Base-by-base conservation (phyloP, 2,113 vertebrate species). In the Guaruba guarouba region DNA sequence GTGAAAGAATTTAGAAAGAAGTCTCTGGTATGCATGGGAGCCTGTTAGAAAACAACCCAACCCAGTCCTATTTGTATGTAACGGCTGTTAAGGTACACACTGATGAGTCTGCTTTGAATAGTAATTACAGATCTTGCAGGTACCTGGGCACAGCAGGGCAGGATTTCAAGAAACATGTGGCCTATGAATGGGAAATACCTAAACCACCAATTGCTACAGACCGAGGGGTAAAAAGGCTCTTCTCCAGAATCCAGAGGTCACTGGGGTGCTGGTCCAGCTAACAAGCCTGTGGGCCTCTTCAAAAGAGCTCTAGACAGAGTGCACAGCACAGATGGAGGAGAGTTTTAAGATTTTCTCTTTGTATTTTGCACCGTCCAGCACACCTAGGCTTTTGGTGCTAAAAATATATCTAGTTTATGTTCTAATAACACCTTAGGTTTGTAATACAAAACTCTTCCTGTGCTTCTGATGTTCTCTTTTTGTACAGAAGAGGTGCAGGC, bases 1-100 rank as follows among this genome's bases (percentile, higher is more conserved):
- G 28, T 29, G 39, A 46, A 51, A 76, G 31, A 54, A 61, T 82
- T 57, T 57, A 55, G 29, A 41, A 49, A 43, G 27, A 70, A 69
- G 46, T 46, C 28, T 46, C 39, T 28, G 7, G 28, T 46, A 35
- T 7, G 2, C 2, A 9, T 0, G 5, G n/a, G 44, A 55, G 1
- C 39, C 43, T 82, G 44, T 43, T 37, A 41, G 51, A 28, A 90
- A 69, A 37, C 33, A 78, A 55, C 23, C 9, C 17, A 57, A 17
- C 7, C 8, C 19, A 13, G 23, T 48, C 37, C 15, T 52, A 20
- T 43, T 62, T 67, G 27, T 35, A 52, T 27, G 24, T 51, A 71
- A 84, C 35, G 31, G 3, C 24, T 77, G 28, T 46, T 55, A 77
- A 33, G 6, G 9, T n/a, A 10, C 3, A n/a, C 1, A 2, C 5